Percentiles rank a stretch among this genome's conserved stretches.
Evolutionary conservation across 2,797 vertebrate genomes (phyloP).

Genomic region (Mus minutoides): DNA sequence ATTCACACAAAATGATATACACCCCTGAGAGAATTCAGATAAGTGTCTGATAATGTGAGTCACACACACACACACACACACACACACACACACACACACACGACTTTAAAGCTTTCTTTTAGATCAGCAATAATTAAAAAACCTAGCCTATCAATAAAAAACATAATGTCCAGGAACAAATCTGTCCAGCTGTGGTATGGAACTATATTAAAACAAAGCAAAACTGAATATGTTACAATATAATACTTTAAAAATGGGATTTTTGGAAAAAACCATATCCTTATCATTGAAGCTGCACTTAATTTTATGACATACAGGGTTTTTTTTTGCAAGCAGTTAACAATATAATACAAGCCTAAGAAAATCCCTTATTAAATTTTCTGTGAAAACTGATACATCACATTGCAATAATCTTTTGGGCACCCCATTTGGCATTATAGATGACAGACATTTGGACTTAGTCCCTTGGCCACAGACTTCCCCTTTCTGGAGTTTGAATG

Average conservation of each 20-base stretch:
- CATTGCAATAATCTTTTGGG: neutral
- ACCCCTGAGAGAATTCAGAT: conserved; percentile 11
- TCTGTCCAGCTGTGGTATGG: neutral
- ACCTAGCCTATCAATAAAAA: neutral
- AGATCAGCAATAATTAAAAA: conserved; percentile 9
- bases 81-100: too few species aligned
- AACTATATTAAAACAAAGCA: neutral
- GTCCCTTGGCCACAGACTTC: conserved; percentile 10
- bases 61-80: too few species aligned
- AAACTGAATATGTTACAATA: neutral
- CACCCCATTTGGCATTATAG: neutral
- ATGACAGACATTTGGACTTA: neutral
- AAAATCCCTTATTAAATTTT: conserved; percentile 3
- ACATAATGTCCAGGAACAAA: neutral
- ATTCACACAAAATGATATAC: neutral
- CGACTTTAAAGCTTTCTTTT: neutral
- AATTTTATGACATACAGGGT: conserved; percentile 4
- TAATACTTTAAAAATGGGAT: conserved; percentile 25
- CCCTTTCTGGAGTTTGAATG: neutral
- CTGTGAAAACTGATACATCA: neutral
- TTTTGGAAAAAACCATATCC: neutral
- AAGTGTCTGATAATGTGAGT: conserved; percentile 2
- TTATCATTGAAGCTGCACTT: conserved; percentile 38
- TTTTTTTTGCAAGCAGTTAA: conserved; percentile 46
- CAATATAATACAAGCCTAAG: conserved; percentile 25